phyloP scores from a whole-genome alignment of 2,113 vertebrate genomes.

The Saguinus midas region DNA sequence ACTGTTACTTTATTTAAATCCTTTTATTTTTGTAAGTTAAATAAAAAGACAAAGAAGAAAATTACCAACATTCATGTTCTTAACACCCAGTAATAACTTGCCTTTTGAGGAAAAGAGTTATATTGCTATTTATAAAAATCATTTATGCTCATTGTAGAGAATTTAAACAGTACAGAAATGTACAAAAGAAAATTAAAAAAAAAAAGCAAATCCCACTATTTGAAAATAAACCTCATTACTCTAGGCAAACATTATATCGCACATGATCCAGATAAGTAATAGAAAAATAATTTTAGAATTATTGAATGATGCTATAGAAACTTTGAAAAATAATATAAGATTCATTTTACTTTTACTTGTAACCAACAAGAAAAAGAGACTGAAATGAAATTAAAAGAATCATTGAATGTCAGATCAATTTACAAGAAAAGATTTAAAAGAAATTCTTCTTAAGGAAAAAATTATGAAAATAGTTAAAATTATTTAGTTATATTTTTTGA shows the following conservation, averaged over 20 bases:
- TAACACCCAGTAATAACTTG: neutral
- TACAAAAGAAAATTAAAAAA: slow-evolving; percentile 17
- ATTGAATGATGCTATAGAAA: neutral
- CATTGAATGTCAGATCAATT: neutral
- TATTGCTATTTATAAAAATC: neutral
- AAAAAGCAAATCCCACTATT: neutral
- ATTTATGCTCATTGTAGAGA: neutral
- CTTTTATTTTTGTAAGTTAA: neutral
- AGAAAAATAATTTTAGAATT: slow-evolving; percentile 34
- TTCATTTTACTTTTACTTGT: slow-evolving; percentile 38
- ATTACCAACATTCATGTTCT: neutral
- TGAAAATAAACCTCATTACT: neutral
- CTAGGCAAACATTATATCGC: neutral
- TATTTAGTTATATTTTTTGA: neutral
- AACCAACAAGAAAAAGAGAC: neutral
- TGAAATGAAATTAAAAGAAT: neutral
- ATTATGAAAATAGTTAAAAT: neutral
- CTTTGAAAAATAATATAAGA: slow-evolving; percentile 7
- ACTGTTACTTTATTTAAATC: neutral
- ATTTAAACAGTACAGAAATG: neutral
- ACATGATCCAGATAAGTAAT: neutral
- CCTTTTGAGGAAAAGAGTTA: neutral
- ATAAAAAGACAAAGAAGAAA: neutral
- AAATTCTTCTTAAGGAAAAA: neutral
- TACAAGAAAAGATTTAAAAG: neutral